Percentiles rank a stretch among this genome's conserved stretches.
These are phyloP conservation scores for Eriosoma lanigerum DNA, from an alignment of 1,140 invertebrate genomes.

Conservation along the genomic window DNA sequence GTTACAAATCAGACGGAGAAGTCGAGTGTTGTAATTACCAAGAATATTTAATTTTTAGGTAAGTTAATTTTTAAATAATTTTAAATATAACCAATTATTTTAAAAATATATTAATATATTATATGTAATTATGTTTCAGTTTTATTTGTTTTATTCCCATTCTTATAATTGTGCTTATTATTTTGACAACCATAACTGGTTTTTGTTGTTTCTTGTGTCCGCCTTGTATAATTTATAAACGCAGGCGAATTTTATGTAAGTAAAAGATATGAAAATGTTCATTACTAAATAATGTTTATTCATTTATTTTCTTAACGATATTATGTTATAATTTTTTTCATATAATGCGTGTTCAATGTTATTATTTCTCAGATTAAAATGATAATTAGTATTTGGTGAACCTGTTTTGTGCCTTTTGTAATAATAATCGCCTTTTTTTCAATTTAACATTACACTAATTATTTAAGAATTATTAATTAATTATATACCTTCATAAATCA, in stretches of 20 bases:
- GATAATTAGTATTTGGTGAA: too few relatives aligned
- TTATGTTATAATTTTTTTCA: too few relatives aligned
- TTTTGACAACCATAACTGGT: background rate
- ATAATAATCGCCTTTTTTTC: too few relatives aligned
- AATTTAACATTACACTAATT: too few relatives aligned
- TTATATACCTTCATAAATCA: too few relatives aligned
- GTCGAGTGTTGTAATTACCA: conserved; percentile 13
- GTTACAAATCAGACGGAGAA: conserved; percentile 8
- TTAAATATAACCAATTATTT: background rate
- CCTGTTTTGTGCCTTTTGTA: too few relatives aligned
- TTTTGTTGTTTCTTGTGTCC: background rate
- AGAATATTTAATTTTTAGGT: conserved; percentile 15
- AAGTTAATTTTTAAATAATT: background rate
- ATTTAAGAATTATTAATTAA: too few relatives aligned
- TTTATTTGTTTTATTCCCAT: background rate
- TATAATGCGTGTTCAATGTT: too few relatives aligned
- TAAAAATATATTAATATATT: background rate
- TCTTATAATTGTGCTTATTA: background rate
- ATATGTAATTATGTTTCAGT: background rate
- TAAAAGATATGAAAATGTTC: background rate
- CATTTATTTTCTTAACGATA: too few relatives aligned
- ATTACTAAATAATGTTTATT: too few relatives aligned
- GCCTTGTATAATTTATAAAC: background rate
- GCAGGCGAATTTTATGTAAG: background rate
- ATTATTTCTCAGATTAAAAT: too few relatives aligned